Evolutionary conservation across 92 coral and sea anemone genomes (phyloP), one percentile per base, ranked within the genome.

Genomic region (Epizoanthus stellaris): DNA sequence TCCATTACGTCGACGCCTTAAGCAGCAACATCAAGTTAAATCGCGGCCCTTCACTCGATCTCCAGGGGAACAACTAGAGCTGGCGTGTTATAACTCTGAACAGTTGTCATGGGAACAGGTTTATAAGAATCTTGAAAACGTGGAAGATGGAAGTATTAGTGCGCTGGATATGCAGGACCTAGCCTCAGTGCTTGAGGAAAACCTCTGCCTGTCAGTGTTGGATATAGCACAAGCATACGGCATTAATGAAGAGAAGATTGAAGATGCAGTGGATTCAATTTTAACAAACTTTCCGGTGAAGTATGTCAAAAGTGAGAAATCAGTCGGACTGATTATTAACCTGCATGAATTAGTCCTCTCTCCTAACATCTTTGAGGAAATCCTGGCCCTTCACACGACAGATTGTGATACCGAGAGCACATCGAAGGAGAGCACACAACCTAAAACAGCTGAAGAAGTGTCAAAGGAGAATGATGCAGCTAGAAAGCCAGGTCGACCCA

Each of bases 291-390:
- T 82, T 60, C 86, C 86, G 67, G 86, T 82, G 16, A 68, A 66
- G 77, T 82, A 82, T 47, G 77, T 82, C 67, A 49, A 47, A 49
- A 53, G 64, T 47, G 69, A 47, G 67, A 82, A 68, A 67, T 71
- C 73, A 14, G 65, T 13, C 76, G 77, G 25, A 69, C 76, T 58
- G 62, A 66, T 81, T 81, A 45, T 45, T 60, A 80, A 80, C 43
- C 58, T 81, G 40, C 85, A 81, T 71, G 75, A 65, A 81, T 65
- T 81, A 14, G 73, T 67, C 76, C 65, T 54, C 66, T 68, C 76
- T 34, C 64, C 76, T 14, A 63, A 40, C 60, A 67, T 81, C 39
- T 67, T 66, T 23, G 85, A 81, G 76, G 75, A 69, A n/a, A 69
- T 81, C 65, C 59, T 81, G 76, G 43, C 75, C 52, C 75, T 82